Evolutionary conservation across 1,140 invertebrate species (phyloP).

Genomic region (Galleria mellonella): DNA sequence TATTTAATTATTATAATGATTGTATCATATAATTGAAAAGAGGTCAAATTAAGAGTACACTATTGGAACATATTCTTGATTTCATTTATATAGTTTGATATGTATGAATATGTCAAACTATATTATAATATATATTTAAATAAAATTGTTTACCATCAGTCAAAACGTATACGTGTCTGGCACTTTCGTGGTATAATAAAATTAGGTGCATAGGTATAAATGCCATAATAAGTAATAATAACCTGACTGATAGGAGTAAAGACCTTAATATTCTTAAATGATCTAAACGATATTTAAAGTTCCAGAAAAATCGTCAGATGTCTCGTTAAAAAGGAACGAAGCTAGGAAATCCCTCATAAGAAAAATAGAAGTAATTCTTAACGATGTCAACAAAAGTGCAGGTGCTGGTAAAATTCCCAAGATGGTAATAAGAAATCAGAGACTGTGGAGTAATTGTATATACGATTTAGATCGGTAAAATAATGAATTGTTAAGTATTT

Average conservation of each 20-base stretch:
- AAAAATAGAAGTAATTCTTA: conserved; percentile 49
- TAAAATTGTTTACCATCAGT: neutral
- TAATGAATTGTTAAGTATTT: neutral
- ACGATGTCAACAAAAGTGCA: conserved; percentile 38
- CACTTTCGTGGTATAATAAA: too few relatives aligned
- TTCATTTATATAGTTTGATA: neutral
- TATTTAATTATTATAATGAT: too few relatives aligned
- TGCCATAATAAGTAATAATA: too few relatives aligned
- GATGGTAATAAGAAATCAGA: conserved; percentile 51
- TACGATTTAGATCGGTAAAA: conserved; percentile 62
- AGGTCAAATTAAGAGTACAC: too few relatives aligned
- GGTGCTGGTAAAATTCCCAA: conserved; percentile 34
- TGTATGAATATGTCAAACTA: neutral
- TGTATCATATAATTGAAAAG: too few relatives aligned
- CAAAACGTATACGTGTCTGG: too few relatives aligned
- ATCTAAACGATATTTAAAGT: neutral
- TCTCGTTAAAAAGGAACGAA: conserved; percentile 12
- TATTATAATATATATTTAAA: neutral
- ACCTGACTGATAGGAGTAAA: too few relatives aligned
- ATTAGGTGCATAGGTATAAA: too few relatives aligned
- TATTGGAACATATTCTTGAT: too few relatives aligned
- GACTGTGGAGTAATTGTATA: conserved; percentile 66
- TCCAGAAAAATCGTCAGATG: conserved; percentile 17
- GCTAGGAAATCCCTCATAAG: conserved; percentile 31
- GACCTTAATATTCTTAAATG: too few relatives aligned